phyloP scores from a whole-genome alignment of 2,797 vertebrate species.

The Peromyscus aztecus region DNA sequence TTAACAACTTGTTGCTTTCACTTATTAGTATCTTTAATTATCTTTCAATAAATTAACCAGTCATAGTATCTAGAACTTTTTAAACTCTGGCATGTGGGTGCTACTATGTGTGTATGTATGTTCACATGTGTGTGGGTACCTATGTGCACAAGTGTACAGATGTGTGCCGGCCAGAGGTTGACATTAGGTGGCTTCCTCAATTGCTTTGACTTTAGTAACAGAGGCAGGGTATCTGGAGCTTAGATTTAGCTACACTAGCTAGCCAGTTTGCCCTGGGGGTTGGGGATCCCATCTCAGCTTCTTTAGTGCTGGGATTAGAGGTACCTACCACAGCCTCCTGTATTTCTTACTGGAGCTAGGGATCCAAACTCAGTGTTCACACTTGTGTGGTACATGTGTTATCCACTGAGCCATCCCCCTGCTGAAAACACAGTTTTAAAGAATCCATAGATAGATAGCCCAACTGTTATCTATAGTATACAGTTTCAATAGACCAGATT shows the following conservation, averaged over 20 bases:
- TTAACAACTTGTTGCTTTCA: not conserved
- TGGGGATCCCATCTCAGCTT: not conserved
- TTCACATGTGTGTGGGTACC: too few relatives aligned
- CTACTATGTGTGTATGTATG: too few relatives aligned
- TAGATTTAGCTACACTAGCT: not conserved
- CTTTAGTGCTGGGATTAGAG: not conserved
- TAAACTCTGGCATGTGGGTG: not conserved
- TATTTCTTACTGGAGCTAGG: not conserved
- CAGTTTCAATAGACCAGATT: conserved; percentile 45
- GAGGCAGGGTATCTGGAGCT: not conserved
- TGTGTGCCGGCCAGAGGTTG: not conserved
- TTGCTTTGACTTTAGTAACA: not conserved
- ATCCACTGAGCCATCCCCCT: not conserved
- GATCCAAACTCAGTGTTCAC: not conserved
- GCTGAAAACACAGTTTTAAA: not conserved
- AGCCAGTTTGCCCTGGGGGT: not conserved
- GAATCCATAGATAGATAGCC: conserved; percentile 28
- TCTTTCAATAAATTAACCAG: conserved; percentile 7
- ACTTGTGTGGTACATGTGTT: not conserved
- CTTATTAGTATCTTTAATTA: not conserved
- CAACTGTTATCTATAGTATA: conserved; percentile 16
- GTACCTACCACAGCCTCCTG: not conserved
- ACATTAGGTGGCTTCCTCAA: not conserved
- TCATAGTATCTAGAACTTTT: not conserved
- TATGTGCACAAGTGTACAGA: not conserved